Percentiles rank a stretch among this genome's conserved stretches.
phyloP scores from a whole-genome alignment of 2,888 invertebrate genomes.

The Proisotoma minuta region DNA sequence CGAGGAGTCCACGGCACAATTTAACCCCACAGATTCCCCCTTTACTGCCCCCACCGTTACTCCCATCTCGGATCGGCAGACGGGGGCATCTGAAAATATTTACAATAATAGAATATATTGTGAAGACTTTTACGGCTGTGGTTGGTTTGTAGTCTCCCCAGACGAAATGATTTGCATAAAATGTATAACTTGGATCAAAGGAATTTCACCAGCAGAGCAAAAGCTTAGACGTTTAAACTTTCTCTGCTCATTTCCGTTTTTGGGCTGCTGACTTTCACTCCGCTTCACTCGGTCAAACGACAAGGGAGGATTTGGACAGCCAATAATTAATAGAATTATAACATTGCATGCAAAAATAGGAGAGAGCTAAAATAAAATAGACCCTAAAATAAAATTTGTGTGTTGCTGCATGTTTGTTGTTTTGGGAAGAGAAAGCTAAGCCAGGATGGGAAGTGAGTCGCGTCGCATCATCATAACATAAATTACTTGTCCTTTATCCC shows the following conservation, averaged over 20 bases:
- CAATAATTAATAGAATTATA: no score
- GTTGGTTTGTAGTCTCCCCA: slow-evolving; percentile 16
- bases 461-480: slow-evolving; percentile 31
- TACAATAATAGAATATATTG: slow-evolving; percentile 10
- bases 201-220: background rate
- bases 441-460: no score
- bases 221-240: no score
- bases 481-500: slow-evolving; percentile 15
- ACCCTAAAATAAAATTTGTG: no score
- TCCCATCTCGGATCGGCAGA: slow-evolving; percentile 70
- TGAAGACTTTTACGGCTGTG: background rate
- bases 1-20: slow-evolving; percentile 58
- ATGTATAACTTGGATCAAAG: slow-evolving; percentile 7
- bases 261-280: no score
- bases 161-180: slow-evolving; percentile 26
- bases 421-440: no score
- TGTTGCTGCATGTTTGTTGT: no score
- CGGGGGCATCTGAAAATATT: slow-evolving; percentile 69
- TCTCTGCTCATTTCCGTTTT: no score
- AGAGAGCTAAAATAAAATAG: no score
- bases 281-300: no score
- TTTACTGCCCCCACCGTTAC: slow-evolving; percentile 79
- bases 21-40: slow-evolving; percentile 75
- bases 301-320: no score
- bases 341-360: no score